phyloP scores from a whole-genome alignment of 1,140 invertebrate genomes.

The Venustaconcha ellipsiformis region DNA sequence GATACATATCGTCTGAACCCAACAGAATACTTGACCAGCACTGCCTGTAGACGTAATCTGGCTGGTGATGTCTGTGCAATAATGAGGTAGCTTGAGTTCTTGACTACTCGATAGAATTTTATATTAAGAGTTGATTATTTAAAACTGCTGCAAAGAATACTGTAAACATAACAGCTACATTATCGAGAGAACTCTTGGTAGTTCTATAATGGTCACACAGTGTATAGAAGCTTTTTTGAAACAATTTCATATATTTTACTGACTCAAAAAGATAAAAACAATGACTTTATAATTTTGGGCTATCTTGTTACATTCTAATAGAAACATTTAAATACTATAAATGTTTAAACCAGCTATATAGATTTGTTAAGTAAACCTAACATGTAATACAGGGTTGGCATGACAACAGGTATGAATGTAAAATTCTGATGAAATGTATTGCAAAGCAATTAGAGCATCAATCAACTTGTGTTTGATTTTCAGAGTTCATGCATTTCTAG shows the following conservation, averaged over 20 bases:
- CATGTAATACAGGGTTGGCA: neutral
- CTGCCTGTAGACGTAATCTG: conserved; percentile 96
- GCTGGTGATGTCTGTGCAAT: conserved; percentile 99
- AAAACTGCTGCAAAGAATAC: too few relatives aligned
- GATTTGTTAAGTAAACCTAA: neutral
- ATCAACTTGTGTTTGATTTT: conserved; percentile 19
- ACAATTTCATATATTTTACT: too few relatives aligned
- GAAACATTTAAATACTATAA: neutral
- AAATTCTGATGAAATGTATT: neutral
- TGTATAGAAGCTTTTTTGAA: too few relatives aligned
- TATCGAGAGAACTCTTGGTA: too few relatives aligned
- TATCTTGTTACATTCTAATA: too few relatives aligned
- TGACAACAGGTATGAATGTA: neutral
- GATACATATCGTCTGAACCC: conserved; percentile 99
- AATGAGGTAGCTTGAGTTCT: conserved; percentile 77
- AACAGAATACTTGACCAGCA: conserved; percentile 98
- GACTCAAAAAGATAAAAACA: too few relatives aligned
- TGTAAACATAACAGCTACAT: too few relatives aligned
- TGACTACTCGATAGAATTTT: neutral
- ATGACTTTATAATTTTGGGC: too few relatives aligned
- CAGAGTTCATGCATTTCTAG: conserved; percentile 96
- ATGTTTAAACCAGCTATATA: neutral
- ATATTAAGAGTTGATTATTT: neutral
- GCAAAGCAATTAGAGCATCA: neutral
- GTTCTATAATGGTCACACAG: too few relatives aligned